Evolutionary conservation across 2,888 invertebrate genomes (phyloP), one percentile per base, ranked within the genome.

Genomic region (Zygogramma bicolorata): DNA sequence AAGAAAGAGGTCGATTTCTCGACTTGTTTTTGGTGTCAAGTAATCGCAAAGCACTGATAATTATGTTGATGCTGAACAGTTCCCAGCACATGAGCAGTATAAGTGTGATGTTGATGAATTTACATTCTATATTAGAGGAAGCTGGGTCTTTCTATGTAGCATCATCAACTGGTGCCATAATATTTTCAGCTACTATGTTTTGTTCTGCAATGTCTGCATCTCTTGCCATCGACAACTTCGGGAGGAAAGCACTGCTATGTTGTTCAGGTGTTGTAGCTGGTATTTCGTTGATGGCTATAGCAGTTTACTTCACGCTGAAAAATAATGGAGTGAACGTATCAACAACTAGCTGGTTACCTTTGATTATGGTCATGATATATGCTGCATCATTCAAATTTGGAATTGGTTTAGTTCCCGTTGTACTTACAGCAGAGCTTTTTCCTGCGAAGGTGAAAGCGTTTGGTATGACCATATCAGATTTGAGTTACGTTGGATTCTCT

Each of bases 81-180:
- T 82, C 85, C 0, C 87, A 87, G 75, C 87, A 87, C 77, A 84
- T 87, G 77, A 86, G 86, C 65, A 85, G 87, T 69, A 87, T 87
- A 27, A 85, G 85, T 63, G 87, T 87, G 1, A 86, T 87, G 78
- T 69, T 87, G 42, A 87, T 87, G 87, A 87, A 87, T 71, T 74
- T 87, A 25, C 87, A 87, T 75, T 82, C 82, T 8, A 87, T 87
- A 63, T 74, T 87, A 3, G 81, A 79, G 10, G 85, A 85, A 71
- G 86, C 86, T 1, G 85, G 84, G 3, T 82, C 85, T 3, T 80
- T 84, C 27, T 81, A 87, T 62, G 76, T 83, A 10, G 74, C 83
- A 3, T 81, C 85, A 1, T 78, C 80, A 6, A 79, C 79, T 7
- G 84, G 86, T 0, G 86, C 86, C 7, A 87, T 87, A 42, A 81